These are phyloP conservation scores for Perccottus glenii DNA, from an alignment of 2,113 vertebrate genomes.

Conservation along the genomic window DNA sequence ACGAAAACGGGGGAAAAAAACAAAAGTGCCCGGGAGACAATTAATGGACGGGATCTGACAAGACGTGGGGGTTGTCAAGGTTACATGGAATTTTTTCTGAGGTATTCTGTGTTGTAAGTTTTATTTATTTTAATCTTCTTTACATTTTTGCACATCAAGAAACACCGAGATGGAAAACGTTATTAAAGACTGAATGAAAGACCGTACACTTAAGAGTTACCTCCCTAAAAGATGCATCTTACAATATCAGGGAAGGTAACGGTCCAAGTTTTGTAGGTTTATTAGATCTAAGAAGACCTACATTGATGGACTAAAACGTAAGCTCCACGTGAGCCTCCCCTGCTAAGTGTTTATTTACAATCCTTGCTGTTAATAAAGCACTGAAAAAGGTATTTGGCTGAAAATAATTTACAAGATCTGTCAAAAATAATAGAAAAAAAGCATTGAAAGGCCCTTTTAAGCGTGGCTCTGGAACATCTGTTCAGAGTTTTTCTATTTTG, in stretches of 20 bases:
- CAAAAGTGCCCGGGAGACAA: conserved; percentile 35
- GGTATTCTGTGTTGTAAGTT: conserved; percentile 81
- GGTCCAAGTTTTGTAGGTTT: conserved; percentile 36
- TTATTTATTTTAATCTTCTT: conserved; percentile 58
- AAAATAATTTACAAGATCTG: conserved; percentile 61
- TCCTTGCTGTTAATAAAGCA: conserved; percentile 83
- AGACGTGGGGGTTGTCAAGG: conserved; percentile 68
- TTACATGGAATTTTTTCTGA: conserved; percentile 80
- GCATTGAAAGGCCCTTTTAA: conserved; percentile 45
- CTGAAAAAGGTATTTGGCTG: conserved; percentile 80
- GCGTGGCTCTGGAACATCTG: conserved; percentile 22
- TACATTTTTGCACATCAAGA: conserved; percentile 69
- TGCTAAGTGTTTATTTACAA: conserved; percentile 74
- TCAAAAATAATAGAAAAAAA: conserved; percentile 37
- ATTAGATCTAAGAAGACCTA: conserved; percentile 32
- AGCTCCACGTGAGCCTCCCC: conserved; percentile 44
- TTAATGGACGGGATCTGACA: conserved; percentile 50
- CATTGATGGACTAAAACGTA: conserved; percentile 23
- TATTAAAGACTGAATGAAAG: conserved; percentile 54
- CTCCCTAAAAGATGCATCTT: conserved; percentile 46
- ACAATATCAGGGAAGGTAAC: conserved; percentile 50
- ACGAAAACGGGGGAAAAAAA: background rate
- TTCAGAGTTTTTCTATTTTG: conserved; percentile 19
- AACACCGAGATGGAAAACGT: conserved; percentile 59
- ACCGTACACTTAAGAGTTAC: conserved; percentile 38